Conservation (phyloP, 1,140 invertebrate genomes). For the Penaeus vannamei region DNA sequence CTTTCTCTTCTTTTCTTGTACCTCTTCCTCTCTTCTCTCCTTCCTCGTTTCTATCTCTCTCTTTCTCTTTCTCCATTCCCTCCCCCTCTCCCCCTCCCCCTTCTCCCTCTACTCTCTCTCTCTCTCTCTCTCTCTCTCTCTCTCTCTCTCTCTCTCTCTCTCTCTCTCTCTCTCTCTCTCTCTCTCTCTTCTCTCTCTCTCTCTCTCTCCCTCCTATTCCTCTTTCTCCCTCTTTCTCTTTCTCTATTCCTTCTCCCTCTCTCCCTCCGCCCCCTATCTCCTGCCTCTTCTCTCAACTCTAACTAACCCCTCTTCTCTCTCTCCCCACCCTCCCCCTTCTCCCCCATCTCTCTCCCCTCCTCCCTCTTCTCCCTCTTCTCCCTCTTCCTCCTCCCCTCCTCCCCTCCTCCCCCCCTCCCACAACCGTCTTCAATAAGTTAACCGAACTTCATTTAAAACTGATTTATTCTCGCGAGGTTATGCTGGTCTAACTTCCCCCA, state of each 20-base stretch:
- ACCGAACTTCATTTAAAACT: no score
- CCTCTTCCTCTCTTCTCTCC: neutral
- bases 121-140: neutral
- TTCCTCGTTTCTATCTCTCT: neutral
- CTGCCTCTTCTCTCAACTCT: neutral
- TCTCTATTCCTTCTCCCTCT: neutral
- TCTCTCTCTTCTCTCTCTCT: neutral
- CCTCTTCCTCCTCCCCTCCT: no score
- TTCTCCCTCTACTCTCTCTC: no score
- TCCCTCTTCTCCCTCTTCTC: no score
- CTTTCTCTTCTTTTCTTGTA: neutral
- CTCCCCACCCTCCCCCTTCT: no score
- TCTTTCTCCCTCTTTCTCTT: neutral
- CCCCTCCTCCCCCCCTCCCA: no score
- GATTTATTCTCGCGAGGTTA: no score
- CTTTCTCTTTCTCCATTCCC: neutral
- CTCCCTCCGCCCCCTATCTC: neutral
- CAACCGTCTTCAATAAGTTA: no score
- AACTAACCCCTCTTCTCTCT: conserved; percentile 24
- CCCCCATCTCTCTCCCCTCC: no score
- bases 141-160: neutral
- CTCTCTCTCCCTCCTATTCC: neutral
- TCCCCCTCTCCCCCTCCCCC: no score
- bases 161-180: neutral
- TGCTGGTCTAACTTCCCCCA: conserved; percentile 43